A percentile compares a stretch with the other conserved stretches of the same genome.
These are phyloP conservation scores for Sphenopsis melanotis DNA, from an alignment of 2,797 vertebrate genomes.

Conservation along the genomic window DNA sequence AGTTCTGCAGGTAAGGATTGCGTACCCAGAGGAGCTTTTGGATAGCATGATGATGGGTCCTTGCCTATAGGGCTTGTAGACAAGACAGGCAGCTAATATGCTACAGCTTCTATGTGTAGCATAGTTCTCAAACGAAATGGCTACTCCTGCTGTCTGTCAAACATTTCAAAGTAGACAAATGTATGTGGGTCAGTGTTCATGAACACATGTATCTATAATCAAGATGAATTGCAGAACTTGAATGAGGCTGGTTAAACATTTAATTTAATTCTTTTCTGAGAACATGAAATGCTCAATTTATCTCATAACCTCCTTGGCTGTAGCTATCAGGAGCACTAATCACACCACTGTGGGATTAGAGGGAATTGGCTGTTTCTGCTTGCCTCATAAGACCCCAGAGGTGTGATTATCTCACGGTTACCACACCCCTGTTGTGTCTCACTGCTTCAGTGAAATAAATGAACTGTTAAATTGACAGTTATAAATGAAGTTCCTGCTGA, in stretches of 20 bases:
- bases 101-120: neutral
- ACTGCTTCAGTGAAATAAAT: slow-evolving; percentile 66
- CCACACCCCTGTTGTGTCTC: slow-evolving; percentile 67
- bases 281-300: slow-evolving; percentile 50
- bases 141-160: neutral
- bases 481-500: slow-evolving; percentile 63
- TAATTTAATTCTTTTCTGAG: slow-evolving; percentile 28
- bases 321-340: slow-evolving; percentile 61
- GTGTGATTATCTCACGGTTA: slow-evolving; percentile 68
- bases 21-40: neutral
- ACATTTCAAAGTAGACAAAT: slow-evolving; percentile 8
- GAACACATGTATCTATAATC: neutral
- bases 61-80: neutral
- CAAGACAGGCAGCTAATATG: neutral
- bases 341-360: slow-evolving; percentile 60
- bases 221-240: slow-evolving; percentile 23
- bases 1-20: neutral
- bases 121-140: neutral
- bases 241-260: slow-evolving; percentile 32
- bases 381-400: slow-evolving; percentile 53
- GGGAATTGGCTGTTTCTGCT: slow-evolving; percentile 62
- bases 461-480: slow-evolving; percentile 71
- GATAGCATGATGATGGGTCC: neutral
- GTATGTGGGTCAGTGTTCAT: neutral
- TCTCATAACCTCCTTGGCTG: slow-evolving; percentile 45